These are phyloP conservation scores for Nysson spinosus DNA, from an alignment of 2,888 invertebrate genomes.

Conservation along the genomic window DNA sequence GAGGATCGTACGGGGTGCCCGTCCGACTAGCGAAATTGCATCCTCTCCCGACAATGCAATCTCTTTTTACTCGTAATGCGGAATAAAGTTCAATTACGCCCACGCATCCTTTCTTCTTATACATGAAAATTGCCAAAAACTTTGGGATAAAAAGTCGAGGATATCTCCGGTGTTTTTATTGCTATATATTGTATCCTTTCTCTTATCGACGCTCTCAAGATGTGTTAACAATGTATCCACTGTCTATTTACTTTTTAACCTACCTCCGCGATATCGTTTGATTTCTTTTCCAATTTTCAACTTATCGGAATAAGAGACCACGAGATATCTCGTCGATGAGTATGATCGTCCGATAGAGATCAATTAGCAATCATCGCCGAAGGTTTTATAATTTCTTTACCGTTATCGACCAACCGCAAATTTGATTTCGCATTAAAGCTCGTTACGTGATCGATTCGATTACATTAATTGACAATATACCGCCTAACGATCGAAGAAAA, in stretches of 20 bases:
- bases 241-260: neutral
- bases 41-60: constrained; percentile 36
- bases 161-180: no score
- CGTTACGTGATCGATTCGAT: constrained; percentile 65
- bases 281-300: neutral
- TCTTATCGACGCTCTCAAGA: no score
- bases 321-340: constrained; percentile 6
- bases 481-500: constrained; percentile 51
- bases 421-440: constrained; percentile 60
- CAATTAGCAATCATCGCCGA: constrained; percentile 55
- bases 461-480: constrained; percentile 60
- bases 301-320: neutral
- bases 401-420: constrained; percentile 63
- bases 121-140: neutral
- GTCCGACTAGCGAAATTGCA: constrained; percentile 48
- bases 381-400: constrained; percentile 59
- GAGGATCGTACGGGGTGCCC: constrained; percentile 45
- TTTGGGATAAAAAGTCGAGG: no score
- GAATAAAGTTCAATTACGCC: constrained; percentile 44
- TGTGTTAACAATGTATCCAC: neutral
- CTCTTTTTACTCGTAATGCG: constrained; percentile 42
- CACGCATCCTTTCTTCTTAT: no score
- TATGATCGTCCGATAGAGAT: constrained; percentile 27
- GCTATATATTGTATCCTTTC: no score
- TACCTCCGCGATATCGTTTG: neutral